Conservation (phyloP, 2,113 vertebrate species). For the Zapus hudsonius region DNA sequence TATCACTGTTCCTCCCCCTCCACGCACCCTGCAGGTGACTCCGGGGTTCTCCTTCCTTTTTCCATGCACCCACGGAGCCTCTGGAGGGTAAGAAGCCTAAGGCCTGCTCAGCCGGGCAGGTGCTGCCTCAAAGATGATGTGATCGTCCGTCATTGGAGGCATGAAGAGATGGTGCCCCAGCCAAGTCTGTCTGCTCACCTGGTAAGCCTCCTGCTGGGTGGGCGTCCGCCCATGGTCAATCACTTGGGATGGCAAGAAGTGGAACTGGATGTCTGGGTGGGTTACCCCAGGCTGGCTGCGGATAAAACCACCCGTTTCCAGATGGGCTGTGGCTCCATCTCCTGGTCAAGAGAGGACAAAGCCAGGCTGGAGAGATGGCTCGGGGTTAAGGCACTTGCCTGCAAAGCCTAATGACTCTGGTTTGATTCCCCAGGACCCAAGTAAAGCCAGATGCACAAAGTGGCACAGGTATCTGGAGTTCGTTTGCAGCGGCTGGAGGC, state of each 20-base stretch:
- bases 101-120: background rate
- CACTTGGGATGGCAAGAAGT: constrained; percentile 97
- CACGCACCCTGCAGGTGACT: background rate
- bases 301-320: constrained; percentile 97
- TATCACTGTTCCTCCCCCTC: background rate
- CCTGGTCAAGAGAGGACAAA: constrained; percentile 82
- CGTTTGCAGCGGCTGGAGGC: too few species aligned
- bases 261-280: constrained; percentile 97
- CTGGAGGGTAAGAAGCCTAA: background rate
- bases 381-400: too few species aligned
- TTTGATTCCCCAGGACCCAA: too few species aligned
- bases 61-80: background rate
- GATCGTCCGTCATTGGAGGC: too few species aligned
- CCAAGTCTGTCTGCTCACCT: constrained; percentile 84
- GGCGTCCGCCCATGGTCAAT: constrained; percentile 94
- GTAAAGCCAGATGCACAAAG: too few species aligned
- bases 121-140: background rate
- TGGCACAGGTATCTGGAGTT: too few species aligned
- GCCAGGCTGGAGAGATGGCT: rapidly evolving
- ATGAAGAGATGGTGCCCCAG: background rate
- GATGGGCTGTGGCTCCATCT: constrained; percentile 92
- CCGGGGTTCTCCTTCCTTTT: background rate
- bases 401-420: too few species aligned
- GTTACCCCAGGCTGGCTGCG: constrained; percentile 89
- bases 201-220: constrained; percentile 93